These are phyloP conservation scores for Centroberyx gerrardi DNA, from an alignment of 2,797 vertebrate species.

Conservation along the genomic window DNA sequence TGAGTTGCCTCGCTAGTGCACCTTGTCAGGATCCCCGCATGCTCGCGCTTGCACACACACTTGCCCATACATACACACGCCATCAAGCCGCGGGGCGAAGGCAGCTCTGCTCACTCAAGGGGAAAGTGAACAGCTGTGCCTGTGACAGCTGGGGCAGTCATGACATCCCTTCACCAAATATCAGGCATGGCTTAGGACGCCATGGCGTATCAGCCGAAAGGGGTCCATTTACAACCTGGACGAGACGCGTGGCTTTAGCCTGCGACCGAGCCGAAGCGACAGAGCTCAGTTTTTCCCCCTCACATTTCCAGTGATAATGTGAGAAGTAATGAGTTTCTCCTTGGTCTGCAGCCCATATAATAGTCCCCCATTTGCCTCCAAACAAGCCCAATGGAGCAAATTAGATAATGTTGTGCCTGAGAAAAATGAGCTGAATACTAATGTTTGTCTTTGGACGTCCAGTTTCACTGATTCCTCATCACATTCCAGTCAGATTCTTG, in stretches of 20 bases:
- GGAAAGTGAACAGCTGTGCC: conserved; percentile 94
- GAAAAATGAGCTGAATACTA: conserved; percentile 77
- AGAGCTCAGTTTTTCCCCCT: conserved; percentile 56
- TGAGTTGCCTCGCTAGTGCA: conserved; percentile 80
- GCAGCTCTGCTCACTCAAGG: conserved; percentile 89
- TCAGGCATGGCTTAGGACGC: conserved; percentile 80
- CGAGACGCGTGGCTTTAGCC: conserved; percentile 68
- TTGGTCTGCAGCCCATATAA: conserved; percentile 83
- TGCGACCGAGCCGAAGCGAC: conserved; percentile 49
- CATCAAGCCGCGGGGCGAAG: conserved; percentile 85
- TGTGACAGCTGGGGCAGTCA: conserved; percentile 91
- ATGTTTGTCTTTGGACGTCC: conserved; percentile 72
- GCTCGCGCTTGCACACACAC: conserved; percentile 68
- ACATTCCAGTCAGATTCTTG: conserved; percentile 52
- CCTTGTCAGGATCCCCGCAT: conserved; percentile 83
- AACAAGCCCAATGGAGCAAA: conserved; percentile 82
- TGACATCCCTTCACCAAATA: conserved; percentile 89
- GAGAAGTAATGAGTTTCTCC: conserved; percentile 82
- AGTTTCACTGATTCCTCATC: conserved; percentile 58
- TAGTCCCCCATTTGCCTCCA: conserved; percentile 80
- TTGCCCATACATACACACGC: conserved; percentile 66
- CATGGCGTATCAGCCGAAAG: conserved; percentile 79
- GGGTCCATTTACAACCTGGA: conserved; percentile 81
- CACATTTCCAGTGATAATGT: conserved; percentile 76
- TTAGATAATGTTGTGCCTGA: conserved; percentile 80